These are phyloP conservation scores for Crocodylus rhombifer DNA, from an alignment of 2,797 vertebrate species.

Conservation along the genomic window DNA sequence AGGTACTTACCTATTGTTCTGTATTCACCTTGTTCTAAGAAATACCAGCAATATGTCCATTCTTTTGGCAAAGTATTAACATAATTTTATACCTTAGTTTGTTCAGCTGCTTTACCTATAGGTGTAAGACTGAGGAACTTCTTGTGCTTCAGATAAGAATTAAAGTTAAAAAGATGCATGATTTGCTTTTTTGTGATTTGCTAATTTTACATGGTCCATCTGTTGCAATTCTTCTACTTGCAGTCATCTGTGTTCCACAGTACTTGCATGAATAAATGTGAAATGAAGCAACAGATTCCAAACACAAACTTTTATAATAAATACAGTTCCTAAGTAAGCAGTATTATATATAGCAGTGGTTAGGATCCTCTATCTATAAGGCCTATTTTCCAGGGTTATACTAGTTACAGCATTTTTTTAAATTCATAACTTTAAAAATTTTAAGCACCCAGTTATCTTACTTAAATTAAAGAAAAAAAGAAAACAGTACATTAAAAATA, in stretches of 20 bases:
- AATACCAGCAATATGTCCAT: background rate
- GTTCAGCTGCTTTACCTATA: background rate
- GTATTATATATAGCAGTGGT: background rate
- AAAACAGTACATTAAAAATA: background rate
- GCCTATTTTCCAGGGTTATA: background rate
- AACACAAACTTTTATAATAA: background rate
- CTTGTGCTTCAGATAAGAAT: background rate
- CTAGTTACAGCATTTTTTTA: background rate
- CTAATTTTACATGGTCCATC: constrained; percentile 13
- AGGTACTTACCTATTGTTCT: background rate
- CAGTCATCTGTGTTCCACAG: background rate
- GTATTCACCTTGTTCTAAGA: constrained; percentile 9
- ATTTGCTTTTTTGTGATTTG: background rate
- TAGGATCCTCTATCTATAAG: background rate
- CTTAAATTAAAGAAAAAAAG: background rate
- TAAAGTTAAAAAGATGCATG: background rate
- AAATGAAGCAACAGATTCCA: background rate
- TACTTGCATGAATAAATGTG: background rate
- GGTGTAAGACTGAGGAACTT: constrained; percentile 26
- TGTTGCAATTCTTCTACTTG: background rate
- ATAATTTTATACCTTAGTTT: constrained; percentile 12
- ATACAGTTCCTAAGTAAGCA: background rate
- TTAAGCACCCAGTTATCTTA: background rate
- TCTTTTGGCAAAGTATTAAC: constrained; percentile 30
- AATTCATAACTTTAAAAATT: background rate